phyloP scores from a whole-genome alignment of 2,888 invertebrate genomes.

The Stegophylla sp. region DNA sequence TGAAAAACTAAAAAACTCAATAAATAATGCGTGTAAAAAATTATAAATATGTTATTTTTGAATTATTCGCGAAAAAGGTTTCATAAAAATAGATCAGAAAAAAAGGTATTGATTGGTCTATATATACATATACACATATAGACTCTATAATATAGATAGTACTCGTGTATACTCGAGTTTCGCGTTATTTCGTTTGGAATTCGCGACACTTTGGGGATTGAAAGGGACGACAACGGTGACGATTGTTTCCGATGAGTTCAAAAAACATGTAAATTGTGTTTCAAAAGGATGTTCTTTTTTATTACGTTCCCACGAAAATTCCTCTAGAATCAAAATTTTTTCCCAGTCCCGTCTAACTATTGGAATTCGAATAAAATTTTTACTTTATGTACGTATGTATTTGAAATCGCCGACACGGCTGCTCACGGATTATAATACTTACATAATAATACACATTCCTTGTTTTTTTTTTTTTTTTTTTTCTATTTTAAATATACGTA shows the following conservation, averaged over 20 bases:
- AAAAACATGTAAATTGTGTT: conserved; percentile 24
- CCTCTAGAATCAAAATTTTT: conserved; percentile 11
- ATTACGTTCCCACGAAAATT: conserved; percentile 19
- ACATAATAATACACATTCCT: neutral
- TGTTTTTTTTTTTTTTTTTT: neutral
- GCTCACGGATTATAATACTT: neutral
- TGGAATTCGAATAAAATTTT: conserved; percentile 39
- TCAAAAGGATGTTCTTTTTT: conserved; percentile 27
- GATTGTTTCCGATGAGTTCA: conserved; percentile 21
- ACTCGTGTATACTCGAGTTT: neutral
- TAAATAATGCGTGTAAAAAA: too few species aligned
- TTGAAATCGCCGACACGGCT: neutral
- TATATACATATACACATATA: too few species aligned
- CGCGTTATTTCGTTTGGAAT: conserved; percentile 2
- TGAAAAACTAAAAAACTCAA: too few species aligned
- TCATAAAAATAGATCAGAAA: too few species aligned
- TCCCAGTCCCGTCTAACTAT: conserved; percentile 4
- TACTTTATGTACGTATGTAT: neutral
- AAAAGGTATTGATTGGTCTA: too few species aligned
- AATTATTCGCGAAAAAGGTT: too few species aligned
- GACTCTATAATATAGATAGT: too few species aligned
- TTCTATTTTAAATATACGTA: neutral
- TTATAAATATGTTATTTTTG: too few species aligned
- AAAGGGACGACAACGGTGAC: neutral
- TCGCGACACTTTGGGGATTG: neutral